Conservation (phyloP, 2,888 invertebrate genomes). For the Plebejus melissa region DNA sequence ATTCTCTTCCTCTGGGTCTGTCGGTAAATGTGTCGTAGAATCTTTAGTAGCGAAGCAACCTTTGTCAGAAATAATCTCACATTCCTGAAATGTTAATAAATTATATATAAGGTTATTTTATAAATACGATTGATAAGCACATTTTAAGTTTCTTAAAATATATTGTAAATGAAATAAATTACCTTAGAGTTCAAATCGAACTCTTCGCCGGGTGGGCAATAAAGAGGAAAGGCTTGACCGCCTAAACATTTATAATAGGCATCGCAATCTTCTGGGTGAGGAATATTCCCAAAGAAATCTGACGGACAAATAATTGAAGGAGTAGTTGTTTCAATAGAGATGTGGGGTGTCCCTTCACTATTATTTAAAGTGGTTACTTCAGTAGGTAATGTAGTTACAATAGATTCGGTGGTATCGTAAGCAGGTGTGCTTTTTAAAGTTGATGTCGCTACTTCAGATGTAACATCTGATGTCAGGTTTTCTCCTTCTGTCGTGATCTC, state of each 20-base stretch:
- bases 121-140: not conserved
- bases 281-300: constrained; percentile 44
- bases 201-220: constrained; percentile 37
- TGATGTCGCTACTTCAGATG: not conserved
- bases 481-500: not conserved
- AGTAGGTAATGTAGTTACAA: not conserved
- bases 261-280: constrained; percentile 47
- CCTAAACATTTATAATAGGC: constrained; percentile 48
- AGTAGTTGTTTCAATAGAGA: constrained; percentile 31
- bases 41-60: constrained; percentile 35
- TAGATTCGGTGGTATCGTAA: not conserved
- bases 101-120: not conserved
- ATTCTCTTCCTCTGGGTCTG: constrained; percentile 23
- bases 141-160: not conserved
- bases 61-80: constrained; percentile 35
- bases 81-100: constrained; percentile 31
- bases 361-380: not conserved
- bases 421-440: not conserved
- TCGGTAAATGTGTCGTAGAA: constrained; percentile 24
- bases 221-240: constrained; percentile 42
- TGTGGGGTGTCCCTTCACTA: constrained; percentile 9
- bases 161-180: not conserved
- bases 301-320: constrained; percentile 42
- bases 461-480: not conserved
- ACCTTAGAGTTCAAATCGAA: constrained; percentile 29